Base-by-base conservation (phyloP, 2,113 vertebrate genomes). In the Rhabdornis inornatus region DNA sequence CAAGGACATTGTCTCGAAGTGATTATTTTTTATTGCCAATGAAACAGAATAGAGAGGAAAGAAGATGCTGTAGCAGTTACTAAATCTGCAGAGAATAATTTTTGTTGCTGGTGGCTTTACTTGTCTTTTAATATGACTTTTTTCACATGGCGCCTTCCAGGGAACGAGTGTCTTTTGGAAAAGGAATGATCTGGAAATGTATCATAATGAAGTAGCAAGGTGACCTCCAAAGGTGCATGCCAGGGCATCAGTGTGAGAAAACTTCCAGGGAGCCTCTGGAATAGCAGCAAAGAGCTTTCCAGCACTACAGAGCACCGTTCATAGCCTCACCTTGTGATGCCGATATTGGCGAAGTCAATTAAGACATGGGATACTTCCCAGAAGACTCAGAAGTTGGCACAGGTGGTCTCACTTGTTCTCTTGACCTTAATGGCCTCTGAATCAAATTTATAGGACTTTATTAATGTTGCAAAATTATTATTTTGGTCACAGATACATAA, bases 21-120 rank as follows among this genome's bases (percentile, higher is more conserved):
- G 95, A 96, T 96, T 96, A 94, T 96, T 96, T 95, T 95, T 96
- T 96, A 97, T 91, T 96, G 89, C 79, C 92, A 90, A 68, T 92
- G 88, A 94, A 94, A 96, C 64, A 74, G 71, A 94, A 95, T 61
- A 86, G 91, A 85, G 71, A 92, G 69, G 39, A 61, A 84, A 78
- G 94, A 94, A 91, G 92, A 92, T 94, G 83, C 56, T 94, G 71
- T 44, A 84, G 86, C 89, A 91, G 92, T 96, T 94, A 84, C 87
- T 95, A 89, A 95, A 89, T 90, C 87, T 92, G 64, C 69, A 95
- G 83, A 95, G 94, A 92, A 87, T 75, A 3, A 75, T 94, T 95
- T 95, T 91, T 83, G 60, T 87, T 96, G 87, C 88, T 95, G 57
- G 77, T 94, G 80, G 80, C 80, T 93, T 94, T 93, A 88, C 92